Evolutionary conservation across 2,113 vertebrate species (phyloP).

Genomic region (Hyla sarda): DNA sequence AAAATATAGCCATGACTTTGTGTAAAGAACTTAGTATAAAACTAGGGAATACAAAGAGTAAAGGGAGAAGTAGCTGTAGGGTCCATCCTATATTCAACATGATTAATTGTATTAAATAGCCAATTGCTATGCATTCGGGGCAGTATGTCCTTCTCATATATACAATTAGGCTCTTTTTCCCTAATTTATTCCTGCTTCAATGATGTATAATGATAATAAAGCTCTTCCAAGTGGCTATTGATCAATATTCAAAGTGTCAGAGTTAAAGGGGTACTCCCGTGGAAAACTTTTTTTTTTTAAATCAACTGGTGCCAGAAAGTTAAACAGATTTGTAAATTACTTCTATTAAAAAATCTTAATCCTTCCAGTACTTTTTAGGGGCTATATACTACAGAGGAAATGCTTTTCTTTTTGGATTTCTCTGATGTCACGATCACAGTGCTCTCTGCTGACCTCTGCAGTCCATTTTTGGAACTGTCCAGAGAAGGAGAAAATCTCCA

Average conservation of each 20-base stretch:
- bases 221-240: not conserved
- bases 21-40: slow-evolving; percentile 18
- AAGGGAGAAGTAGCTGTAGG: not conserved
- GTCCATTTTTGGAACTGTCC: too few species aligned
- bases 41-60: slow-evolving; percentile 17
- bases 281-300: too few species aligned
- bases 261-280: not conserved
- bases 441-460: too few species aligned
- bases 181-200: not conserved
- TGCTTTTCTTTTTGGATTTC: too few species aligned
- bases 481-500: too few species aligned
- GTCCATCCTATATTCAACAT: not conserved
- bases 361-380: too few species aligned
- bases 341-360: too few species aligned
- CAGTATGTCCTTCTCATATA: not conserved
- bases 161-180: not conserved
- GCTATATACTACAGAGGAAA: too few species aligned
- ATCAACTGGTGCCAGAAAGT: too few species aligned
- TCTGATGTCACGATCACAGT: too few species aligned
- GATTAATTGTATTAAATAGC: not conserved
- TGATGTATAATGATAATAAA: not conserved
- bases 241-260: not conserved
- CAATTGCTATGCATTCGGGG: not conserved
- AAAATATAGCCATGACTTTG: slow-evolving; percentile 36
- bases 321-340: too few species aligned